Percentiles rank a stretch among this genome's conserved stretches.
phyloP scores from a whole-genome alignment of 92 coral and sea anemone species.

The Zoanthus solanderi region DNA sequence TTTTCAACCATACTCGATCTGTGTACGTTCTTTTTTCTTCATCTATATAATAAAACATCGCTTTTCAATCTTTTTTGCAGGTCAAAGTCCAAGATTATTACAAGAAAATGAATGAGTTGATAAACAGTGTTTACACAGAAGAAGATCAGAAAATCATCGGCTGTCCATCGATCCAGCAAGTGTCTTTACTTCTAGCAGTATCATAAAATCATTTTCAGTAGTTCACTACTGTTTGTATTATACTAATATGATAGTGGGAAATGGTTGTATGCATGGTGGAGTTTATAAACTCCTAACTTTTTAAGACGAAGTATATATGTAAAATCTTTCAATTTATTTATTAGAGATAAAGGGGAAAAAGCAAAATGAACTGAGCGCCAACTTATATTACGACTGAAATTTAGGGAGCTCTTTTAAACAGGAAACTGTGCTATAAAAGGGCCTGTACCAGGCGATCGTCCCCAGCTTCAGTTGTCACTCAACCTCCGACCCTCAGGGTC shows the following conservation, averaged over 20 bases:
- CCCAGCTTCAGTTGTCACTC: no score
- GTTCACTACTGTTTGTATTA: slow-evolving; percentile 54
- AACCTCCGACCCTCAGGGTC: no score
- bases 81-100: slow-evolving; percentile 96
- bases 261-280: no score
- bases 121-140: slow-evolving; percentile 79
- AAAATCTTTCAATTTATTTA: no score
- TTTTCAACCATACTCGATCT: background rate
- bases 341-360: no score
- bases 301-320: no score
- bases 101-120: slow-evolving; percentile 92
- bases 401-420: no score
- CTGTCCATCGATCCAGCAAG: slow-evolving; percentile 98
- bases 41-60: background rate
- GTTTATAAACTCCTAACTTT: no score
- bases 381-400: no score
- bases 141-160: slow-evolving; percentile 97
- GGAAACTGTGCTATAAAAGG: no score
- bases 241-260: slow-evolving; percentile 42
- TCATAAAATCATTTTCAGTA: slow-evolving; percentile 92
- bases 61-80: slow-evolving; percentile 47
- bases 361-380: no score
- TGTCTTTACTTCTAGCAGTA: slow-evolving; percentile 50
- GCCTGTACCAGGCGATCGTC: no score
- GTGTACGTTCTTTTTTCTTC: background rate